A percentile compares a stretch with the other conserved stretches of the same genome.
Conservation (phyloP, 2,797 vertebrate species). For the Siniperca scherzeri region DNA sequence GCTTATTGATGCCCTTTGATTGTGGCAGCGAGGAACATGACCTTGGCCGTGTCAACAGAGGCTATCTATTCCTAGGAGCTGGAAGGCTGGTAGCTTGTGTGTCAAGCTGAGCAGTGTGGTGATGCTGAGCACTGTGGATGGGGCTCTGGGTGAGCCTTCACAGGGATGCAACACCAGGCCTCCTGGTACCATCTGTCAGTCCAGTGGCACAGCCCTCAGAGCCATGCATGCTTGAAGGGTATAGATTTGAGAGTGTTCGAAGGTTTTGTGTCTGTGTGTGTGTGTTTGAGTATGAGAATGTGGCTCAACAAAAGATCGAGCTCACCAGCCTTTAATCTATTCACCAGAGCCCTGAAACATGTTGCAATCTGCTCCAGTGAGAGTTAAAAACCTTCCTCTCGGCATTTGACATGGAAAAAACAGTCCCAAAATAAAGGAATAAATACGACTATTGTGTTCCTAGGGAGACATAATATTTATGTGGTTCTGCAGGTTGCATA, state of each 20-base stretch:
- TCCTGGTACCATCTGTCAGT: conserved; percentile 82
- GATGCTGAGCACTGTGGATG: conserved; percentile 81
- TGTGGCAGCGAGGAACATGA: conserved; percentile 55
- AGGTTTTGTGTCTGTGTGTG: conserved; percentile 47
- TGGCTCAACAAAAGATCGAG: conserved; percentile 58
- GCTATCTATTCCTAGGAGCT: conserved; percentile 69
- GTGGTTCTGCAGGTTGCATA: conserved; percentile 75
- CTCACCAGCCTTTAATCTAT: conserved; percentile 76
- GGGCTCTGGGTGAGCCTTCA: conserved; percentile 75
- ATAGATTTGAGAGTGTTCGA: conserved; percentile 51
- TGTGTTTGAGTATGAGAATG: conserved; percentile 41
- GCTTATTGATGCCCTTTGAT: conserved; percentile 54
- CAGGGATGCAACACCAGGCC: conserved; percentile 66
- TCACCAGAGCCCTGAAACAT: conserved; percentile 79
- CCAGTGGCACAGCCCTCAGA: conserved; percentile 69
- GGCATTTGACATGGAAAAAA: conserved; percentile 72
- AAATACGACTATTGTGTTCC: conserved; percentile 85
- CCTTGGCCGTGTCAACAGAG: conserved; percentile 66
- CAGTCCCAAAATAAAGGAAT: conserved; percentile 78
- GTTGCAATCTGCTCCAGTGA: conserved; percentile 78
- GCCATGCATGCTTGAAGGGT: conserved; percentile 55
- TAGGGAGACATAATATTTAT: conserved; percentile 87
- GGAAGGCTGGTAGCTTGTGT: conserved; percentile 60
- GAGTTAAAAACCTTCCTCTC: conserved; percentile 70
- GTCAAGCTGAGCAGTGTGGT: conserved; percentile 75